phyloP scores from a whole-genome alignment of 2,888 invertebrate species.

The Chrysodeixis includens region DNA sequence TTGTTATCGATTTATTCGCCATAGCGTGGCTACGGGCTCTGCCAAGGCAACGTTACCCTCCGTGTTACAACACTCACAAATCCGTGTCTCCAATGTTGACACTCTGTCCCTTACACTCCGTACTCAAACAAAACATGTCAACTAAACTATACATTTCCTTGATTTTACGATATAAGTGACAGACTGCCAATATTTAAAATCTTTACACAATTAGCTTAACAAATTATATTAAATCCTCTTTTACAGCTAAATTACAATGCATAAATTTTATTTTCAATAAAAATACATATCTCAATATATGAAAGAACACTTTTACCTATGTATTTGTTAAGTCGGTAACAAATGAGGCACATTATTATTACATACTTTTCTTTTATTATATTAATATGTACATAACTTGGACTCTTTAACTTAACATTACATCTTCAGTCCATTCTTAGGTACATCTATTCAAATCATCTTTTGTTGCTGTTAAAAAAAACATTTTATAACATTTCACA shows the following conservation, averaged over 20 bases:
- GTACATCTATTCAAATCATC: conserved; percentile 65
- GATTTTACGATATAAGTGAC: conserved; percentile 68
- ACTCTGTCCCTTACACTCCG: conserved; percentile 59
- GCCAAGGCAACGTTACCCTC: conserved; percentile 73
- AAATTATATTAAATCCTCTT: conserved; percentile 87
- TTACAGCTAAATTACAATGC: conserved; percentile 86
- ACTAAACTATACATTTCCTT: conserved; percentile 54
- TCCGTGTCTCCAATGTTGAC: conserved; percentile 59
- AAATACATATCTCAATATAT: conserved; percentile 87
- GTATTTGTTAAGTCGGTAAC: conserved; percentile 85
- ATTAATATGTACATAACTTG: conserved; percentile 69
- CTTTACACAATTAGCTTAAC: conserved; percentile 85
- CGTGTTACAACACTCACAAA: conserved; percentile 59
- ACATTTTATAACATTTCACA: conserved; percentile 65
- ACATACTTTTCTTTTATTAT: conserved; percentile 65
- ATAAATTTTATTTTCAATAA: conserved; percentile 83
- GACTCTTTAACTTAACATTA: conserved; percentile 71
- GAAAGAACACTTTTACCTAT: conserved; percentile 85
- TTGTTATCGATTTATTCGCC: conserved; percentile 54
- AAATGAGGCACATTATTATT: conserved; percentile 86
- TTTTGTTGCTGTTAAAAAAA: conserved; percentile 57
- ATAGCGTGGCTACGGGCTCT: conserved; percentile 44
- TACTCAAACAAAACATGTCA: conserved; percentile 46
- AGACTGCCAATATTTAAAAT: conserved; percentile 71
- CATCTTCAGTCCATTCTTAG: conserved; percentile 76